These are phyloP conservation scores for Anguilla obscura DNA, from an alignment of 2,797 vertebrate species.

Conservation along the genomic window DNA sequence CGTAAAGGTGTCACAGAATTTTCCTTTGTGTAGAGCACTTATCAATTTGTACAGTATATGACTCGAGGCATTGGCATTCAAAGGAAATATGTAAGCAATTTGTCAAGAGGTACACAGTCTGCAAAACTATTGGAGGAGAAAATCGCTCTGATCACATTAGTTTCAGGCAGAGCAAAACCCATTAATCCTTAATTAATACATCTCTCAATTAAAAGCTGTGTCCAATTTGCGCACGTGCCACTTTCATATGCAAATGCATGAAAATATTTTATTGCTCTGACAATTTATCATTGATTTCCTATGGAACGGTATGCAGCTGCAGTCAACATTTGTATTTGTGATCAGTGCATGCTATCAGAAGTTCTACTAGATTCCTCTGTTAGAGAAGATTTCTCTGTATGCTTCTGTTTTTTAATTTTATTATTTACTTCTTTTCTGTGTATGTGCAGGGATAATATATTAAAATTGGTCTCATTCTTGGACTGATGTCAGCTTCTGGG, in stretches of 20 bases:
- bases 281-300: conserved; percentile 15
- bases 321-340: background rate
- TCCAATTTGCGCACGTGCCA: conserved; percentile 26
- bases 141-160: conserved; percentile 35
- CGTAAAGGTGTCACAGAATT: conserved; percentile 53
- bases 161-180: conserved; percentile 36
- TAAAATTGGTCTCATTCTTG: no score
- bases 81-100: conserved; percentile 58
- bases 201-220: conserved; percentile 42
- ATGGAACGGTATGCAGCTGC: conserved; percentile 8
- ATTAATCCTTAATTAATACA: conserved; percentile 43
- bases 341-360: background rate
- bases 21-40: conserved; percentile 55
- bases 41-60: conserved; percentile 53
- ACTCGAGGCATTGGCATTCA: conserved; percentile 57
- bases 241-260: background rate
- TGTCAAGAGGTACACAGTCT: conserved; percentile 39
- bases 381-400: background rate
- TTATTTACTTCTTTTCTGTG: background rate
- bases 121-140: conserved; percentile 35
- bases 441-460: no score
- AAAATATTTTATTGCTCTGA: conserved; percentile 17
- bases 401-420: background rate
- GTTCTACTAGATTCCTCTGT: background rate
- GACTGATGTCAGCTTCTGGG: no score